Percentiles rank a stretch among this genome's conserved stretches.
phyloP scores from a whole-genome alignment of 2,888 invertebrate genomes.

The Bombylius discolor region DNA sequence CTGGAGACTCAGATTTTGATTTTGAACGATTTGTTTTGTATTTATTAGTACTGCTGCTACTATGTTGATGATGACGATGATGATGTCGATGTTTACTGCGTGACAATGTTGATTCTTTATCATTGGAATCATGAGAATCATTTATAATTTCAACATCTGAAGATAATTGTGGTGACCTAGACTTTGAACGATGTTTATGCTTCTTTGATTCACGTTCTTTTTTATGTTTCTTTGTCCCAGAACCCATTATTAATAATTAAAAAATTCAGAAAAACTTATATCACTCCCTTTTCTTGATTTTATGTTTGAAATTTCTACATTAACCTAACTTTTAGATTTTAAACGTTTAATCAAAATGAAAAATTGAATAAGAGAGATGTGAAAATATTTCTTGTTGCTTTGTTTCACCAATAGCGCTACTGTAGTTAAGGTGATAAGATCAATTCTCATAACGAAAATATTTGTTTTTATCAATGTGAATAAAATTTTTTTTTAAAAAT shows the following conservation, averaged over 20 bases:
- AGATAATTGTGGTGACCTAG: constrained; percentile 15
- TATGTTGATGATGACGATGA: background rate
- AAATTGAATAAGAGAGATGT: too few species aligned
- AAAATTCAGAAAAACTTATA: too few species aligned
- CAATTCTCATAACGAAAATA: too few species aligned
- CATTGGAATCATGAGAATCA: background rate
- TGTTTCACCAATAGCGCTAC: too few species aligned
- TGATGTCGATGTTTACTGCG: background rate
- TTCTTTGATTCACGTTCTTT: constrained; percentile 28
- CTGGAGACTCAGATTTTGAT: background rate
- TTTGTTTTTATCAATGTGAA: too few species aligned
- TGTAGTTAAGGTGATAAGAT: too few species aligned
- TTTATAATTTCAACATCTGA: constrained; percentile 13
- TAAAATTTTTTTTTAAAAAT: too few species aligned
- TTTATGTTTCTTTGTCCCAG: constrained; percentile 34
- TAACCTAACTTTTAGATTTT: too few species aligned
- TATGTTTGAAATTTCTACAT: too few species aligned
- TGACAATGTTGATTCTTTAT: background rate
- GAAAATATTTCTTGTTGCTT: too few species aligned
- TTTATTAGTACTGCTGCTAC: background rate
- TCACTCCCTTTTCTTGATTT: too few species aligned
- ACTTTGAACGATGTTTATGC: constrained; percentile 25
- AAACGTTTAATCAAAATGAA: too few species aligned
- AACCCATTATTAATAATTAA: constrained; percentile 26
- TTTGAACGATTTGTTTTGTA: background rate